Evolutionary conservation across 1,140 invertebrate genomes (phyloP).

Genomic region (Bilobella aurantiaca): DNA sequence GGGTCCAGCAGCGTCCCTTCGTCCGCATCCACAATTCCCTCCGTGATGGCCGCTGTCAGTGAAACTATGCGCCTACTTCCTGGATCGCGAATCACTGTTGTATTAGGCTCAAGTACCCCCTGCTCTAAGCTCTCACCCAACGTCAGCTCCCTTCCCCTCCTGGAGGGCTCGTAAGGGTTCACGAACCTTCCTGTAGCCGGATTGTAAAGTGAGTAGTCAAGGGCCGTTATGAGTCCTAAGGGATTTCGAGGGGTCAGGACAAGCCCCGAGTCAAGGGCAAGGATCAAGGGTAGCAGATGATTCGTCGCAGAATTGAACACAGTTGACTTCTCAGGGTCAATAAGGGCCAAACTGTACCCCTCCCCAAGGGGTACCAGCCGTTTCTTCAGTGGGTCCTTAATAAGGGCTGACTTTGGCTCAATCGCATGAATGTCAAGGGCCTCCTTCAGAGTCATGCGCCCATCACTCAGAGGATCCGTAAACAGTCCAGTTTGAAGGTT

Average conservation of each 20-base stretch:
- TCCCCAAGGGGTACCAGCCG: conserved; percentile 71
- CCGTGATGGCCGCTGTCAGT: conserved; percentile 63
- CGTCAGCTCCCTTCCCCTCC: conserved; percentile 51
- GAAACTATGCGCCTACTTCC: conserved; percentile 60
- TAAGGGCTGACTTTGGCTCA: conserved; percentile 72
- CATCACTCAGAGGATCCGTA: conserved; percentile 51
- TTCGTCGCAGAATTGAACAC: conserved; percentile 70
- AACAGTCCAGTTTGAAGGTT: conserved; percentile 62
- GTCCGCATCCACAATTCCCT: conserved; percentile 61
- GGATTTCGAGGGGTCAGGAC: conserved; percentile 62
- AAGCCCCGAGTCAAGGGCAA: conserved; percentile 64
- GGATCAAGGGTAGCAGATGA: conserved; percentile 59
- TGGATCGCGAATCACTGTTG: conserved; percentile 69
- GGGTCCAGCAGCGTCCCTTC: conserved; percentile 57
- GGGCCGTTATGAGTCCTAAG: conserved; percentile 66
- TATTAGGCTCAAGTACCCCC: conserved; percentile 71
- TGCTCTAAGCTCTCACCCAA: conserved; percentile 62
- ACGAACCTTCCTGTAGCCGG: conserved; percentile 62
- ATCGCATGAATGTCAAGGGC: conserved; percentile 69
- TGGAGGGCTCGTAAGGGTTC: conserved; percentile 68
- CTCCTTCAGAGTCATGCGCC: conserved; percentile 62
- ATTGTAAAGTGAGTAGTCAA: conserved; percentile 73
- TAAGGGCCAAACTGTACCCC: conserved; percentile 70
- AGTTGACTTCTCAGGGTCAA: conserved; percentile 75
- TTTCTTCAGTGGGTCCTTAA: conserved; percentile 74